phyloP scores from a whole-genome alignment of 2,113 vertebrate genomes.

The Cinclus cinclus region DNA sequence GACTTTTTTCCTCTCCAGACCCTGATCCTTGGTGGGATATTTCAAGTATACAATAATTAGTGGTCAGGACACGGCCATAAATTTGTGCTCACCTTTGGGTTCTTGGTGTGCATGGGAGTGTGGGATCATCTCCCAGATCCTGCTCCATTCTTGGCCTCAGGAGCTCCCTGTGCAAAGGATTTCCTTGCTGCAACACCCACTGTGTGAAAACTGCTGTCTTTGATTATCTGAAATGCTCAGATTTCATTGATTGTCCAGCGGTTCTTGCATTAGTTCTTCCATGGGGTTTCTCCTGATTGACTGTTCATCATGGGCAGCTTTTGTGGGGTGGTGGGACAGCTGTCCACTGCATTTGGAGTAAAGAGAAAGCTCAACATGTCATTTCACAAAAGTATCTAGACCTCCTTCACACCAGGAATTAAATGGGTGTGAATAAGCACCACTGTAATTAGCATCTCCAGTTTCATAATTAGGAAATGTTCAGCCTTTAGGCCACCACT shows the following conservation, averaged over 20 bases:
- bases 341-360: background rate
- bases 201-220: background rate
- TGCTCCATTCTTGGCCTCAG: accelerated
- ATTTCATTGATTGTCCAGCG: background rate
- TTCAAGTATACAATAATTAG: background rate
- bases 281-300: background rate
- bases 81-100: background rate
- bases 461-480: background rate
- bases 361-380: accelerated
- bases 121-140: background rate
- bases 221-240: background rate
- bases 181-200: background rate
- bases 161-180: background rate
- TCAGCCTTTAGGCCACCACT: background rate
- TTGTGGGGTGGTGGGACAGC: background rate
- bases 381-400: background rate
- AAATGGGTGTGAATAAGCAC: background rate
- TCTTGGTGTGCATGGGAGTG: background rate
- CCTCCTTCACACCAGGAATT: background rate
- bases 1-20: background rate
- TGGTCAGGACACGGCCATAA: background rate
- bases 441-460: background rate
- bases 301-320: background rate
- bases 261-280: background rate
- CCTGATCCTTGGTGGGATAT: too few species aligned